Evolutionary conservation across 2,888 invertebrate genomes (phyloP).

Genomic region (Lordiphosa andalusiaca): DNA sequence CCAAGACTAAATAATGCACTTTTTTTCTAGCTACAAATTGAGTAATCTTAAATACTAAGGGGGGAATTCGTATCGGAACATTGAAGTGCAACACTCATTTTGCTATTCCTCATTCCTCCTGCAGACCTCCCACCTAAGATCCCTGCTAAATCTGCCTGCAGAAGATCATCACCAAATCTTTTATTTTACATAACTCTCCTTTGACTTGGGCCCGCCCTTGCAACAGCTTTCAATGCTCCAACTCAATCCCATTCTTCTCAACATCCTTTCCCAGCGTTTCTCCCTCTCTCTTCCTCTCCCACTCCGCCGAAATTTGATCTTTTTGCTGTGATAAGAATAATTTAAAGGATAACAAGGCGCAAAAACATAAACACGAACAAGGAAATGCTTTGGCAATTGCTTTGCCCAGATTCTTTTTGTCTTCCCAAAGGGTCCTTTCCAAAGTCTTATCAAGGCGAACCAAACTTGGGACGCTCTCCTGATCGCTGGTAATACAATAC

Average conservation of each 20-base stretch:
- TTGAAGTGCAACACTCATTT: too few species aligned
- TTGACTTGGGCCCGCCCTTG: slow-evolving; percentile 5
- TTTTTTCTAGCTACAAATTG: too few species aligned
- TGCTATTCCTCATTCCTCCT: too few species aligned
- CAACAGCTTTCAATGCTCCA: slow-evolving; percentile 4
- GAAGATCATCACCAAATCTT: not conserved
- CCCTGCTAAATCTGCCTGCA: too few species aligned
- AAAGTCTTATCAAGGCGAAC: slow-evolving; percentile 60
- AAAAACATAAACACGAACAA: slow-evolving; percentile 37
- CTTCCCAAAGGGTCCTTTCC: slow-evolving; percentile 59
- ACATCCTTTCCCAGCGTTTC: slow-evolving; percentile 53
- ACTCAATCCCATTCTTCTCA: slow-evolving; percentile 8
- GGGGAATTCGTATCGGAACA: too few species aligned
- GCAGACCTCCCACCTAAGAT: too few species aligned
- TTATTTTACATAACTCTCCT: slow-evolving; percentile 1
- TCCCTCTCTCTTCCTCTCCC: slow-evolving; percentile 24
- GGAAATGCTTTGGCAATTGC: slow-evolving; percentile 55
- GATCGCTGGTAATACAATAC: slow-evolving; percentile 48
- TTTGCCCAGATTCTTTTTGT: slow-evolving; percentile 38
- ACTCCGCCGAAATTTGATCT: slow-evolving; percentile 63
- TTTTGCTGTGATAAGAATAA: slow-evolving; percentile 62
- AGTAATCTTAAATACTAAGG: too few species aligned
- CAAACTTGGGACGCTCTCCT: slow-evolving; percentile 39
- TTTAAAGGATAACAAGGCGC: slow-evolving; percentile 41
- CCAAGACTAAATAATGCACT: too few species aligned